These are phyloP conservation scores for Halichoeres trimaculatus DNA, from an alignment of 2,113 vertebrate genomes.

Conservation along the genomic window DNA sequence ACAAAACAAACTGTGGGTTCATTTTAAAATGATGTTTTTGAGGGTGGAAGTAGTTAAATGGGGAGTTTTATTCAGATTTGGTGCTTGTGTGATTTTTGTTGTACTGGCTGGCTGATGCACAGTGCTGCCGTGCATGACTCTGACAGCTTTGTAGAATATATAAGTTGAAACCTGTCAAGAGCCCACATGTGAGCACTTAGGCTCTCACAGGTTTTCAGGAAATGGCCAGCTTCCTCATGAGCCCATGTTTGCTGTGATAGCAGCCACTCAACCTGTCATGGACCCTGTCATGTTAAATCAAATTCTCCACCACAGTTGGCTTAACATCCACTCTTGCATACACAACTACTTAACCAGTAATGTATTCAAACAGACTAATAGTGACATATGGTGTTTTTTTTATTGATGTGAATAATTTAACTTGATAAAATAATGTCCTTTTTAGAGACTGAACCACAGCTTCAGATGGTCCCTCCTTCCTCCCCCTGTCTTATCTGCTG, in stretches of 20 bases:
- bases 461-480: not conserved
- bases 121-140: slow-evolving; percentile 16
- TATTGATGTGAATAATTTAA: slow-evolving; percentile 57
- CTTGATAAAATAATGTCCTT: slow-evolving; percentile 14
- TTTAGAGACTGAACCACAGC: not conserved
- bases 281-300: slow-evolving; percentile 53
- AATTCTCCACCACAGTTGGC: slow-evolving; percentile 30
- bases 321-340: slow-evolving; percentile 46
- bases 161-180: slow-evolving; percentile 37
- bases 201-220: slow-evolving; percentile 24
- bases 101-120: slow-evolving; percentile 3
- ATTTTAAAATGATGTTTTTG: not conserved
- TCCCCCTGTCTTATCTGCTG: slow-evolving; percentile 1
- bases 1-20: not conserved
- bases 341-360: slow-evolving; percentile 25
- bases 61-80: not conserved
- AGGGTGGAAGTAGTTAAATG: not conserved
- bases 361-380: slow-evolving; percentile 41
- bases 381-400: slow-evolving; percentile 50
- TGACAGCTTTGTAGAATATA: slow-evolving; percentile 26
- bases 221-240: slow-evolving; percentile 23
- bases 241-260: slow-evolving; percentile 28
- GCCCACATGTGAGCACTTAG: slow-evolving; percentile 22
- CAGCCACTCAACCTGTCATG: slow-evolving; percentile 11
- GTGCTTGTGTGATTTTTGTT: slow-evolving; percentile 11